Evolutionary conservation across 2,113 vertebrate species (phyloP).

Genomic region (Triplophysa dalaica): DNA sequence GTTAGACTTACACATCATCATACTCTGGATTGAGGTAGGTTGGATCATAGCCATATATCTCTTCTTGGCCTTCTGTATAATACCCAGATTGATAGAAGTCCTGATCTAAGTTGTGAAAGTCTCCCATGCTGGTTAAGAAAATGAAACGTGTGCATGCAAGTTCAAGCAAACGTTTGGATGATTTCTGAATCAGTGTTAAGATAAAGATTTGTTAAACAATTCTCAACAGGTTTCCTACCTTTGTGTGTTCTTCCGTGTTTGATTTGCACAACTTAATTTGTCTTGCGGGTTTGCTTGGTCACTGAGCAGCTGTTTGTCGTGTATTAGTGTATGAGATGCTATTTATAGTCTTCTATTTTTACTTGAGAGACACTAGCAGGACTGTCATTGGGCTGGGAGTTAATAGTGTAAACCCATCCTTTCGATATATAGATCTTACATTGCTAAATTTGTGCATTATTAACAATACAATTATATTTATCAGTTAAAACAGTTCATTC

Average conservation of each 20-base stretch:
- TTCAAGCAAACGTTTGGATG: neutral
- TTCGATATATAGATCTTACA: neutral
- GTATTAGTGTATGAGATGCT: slow-evolving; percentile 20
- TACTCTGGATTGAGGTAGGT: slow-evolving; percentile 45
- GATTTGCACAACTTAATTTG: slow-evolving; percentile 38
- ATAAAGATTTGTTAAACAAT: neutral
- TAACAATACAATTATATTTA: neutral
- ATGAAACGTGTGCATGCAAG: neutral
- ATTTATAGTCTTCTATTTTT: slow-evolving; percentile 55
- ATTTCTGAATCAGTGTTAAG: neutral
- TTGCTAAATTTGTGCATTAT: neutral
- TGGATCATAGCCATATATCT: slow-evolving; percentile 47
- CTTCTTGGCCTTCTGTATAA: slow-evolving; percentile 74
- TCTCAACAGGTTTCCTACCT: neutral
- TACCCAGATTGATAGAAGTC: slow-evolving; percentile 89
- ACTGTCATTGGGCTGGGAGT: neutral
- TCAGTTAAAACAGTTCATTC: neutral
- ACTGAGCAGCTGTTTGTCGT: slow-evolving; percentile 41
- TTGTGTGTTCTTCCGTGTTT: neutral
- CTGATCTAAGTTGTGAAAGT: slow-evolving; percentile 74
- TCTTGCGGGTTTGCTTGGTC: slow-evolving; percentile 13
- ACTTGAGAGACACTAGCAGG: slow-evolving; percentile 26
- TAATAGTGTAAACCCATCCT: neutral
- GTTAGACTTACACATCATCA: slow-evolving; percentile 56
- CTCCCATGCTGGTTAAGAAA: slow-evolving; percentile 74